Conservation (phyloP, 2,888 invertebrate species). For the Hyposoter dolosus region DNA sequence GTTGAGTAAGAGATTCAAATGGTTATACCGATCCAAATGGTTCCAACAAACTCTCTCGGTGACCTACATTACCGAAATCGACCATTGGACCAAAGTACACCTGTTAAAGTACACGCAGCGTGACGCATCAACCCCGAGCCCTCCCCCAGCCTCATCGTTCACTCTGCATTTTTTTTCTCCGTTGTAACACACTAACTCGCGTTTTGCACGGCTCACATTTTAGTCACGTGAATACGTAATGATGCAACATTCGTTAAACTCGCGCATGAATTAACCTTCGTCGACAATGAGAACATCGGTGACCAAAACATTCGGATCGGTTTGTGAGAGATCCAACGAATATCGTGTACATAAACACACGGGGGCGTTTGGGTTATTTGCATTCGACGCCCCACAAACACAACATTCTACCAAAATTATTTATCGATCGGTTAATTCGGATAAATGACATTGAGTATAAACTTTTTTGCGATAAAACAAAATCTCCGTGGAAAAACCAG, state of each 20-base stretch:
- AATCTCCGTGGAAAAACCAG: background rate
- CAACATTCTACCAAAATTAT: constrained; percentile 24
- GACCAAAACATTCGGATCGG: constrained; percentile 36
- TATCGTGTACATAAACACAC: constrained; percentile 41
- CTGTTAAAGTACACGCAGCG: constrained; percentile 58
- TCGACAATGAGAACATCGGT: constrained; percentile 48
- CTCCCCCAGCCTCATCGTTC: background rate
- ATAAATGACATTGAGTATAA: background rate
- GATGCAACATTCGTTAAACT: constrained; percentile 44
- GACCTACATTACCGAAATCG: constrained; percentile 48
- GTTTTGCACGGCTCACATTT: constrained; percentile 37
- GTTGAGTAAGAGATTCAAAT: background rate
- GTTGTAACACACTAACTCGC: constrained; percentile 24
- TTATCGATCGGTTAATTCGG: constrained; percentile 24
- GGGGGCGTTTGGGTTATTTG: constrained; percentile 28
- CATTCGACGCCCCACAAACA: constrained; percentile 22
- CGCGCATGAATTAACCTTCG: constrained; percentile 45
- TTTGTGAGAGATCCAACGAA: constrained; percentile 39
- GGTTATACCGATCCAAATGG: constrained; percentile 24
- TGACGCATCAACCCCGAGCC: constrained; percentile 18
- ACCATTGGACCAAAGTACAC: constrained; percentile 44
- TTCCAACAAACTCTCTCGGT: constrained; percentile 33
- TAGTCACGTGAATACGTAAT: constrained; percentile 58
- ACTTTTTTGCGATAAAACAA: background rate
- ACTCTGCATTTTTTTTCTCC: background rate